Conservation (phyloP, 92 coral and sea anemone genomes). For the Zoanthus solanderi region DNA sequence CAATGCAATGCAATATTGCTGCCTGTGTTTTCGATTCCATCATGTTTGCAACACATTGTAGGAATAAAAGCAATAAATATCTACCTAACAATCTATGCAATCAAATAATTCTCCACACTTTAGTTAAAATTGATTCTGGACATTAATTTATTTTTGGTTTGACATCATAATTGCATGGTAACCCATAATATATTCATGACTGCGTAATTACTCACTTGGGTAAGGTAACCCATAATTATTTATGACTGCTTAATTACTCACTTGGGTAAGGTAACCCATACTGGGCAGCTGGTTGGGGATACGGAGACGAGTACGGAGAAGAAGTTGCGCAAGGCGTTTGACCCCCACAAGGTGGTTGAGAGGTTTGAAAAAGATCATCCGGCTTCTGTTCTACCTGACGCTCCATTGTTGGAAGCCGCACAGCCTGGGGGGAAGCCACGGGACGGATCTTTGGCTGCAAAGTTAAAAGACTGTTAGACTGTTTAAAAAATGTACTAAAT, state of each 20-base stretch:
- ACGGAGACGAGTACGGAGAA: conserved; percentile 14
- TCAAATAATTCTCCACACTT: no score
- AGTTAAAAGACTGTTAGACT: neutral
- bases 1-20: no score
- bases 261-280: conserved; percentile 34
- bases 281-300: conserved; percentile 7
- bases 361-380: neutral
- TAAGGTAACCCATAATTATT: neutral
- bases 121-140: no score
- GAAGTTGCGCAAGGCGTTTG: conserved; percentile 24
- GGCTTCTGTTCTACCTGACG: neutral
- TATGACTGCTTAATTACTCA: neutral
- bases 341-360: conserved; percentile 25
- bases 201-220: conserved; percentile 10
- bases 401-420: conserved; percentile 23
- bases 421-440: conserved; percentile 38
- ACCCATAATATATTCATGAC: no score
- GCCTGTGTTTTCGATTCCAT: no score
- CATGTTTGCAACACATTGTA: no score
- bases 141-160: no score
- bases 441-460: conserved; percentile 27
- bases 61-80: no score
- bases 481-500: no score
- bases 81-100: no score
- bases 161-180: no score